Evolutionary conservation across 2,888 invertebrate genomes (phyloP).

Genomic region (Cataglyphis livida): DNA sequence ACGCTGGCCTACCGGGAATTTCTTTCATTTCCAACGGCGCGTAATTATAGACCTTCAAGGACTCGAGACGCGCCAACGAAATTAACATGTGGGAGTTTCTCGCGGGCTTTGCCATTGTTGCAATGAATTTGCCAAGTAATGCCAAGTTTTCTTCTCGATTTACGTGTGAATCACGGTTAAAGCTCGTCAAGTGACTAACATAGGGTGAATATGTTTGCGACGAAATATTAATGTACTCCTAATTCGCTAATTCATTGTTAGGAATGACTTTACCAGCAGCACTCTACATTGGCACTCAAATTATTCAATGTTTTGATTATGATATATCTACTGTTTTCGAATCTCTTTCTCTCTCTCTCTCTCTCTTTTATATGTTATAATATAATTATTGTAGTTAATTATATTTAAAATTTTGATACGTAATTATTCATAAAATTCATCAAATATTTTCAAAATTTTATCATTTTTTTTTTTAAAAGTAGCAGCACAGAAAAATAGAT

Average conservation of each 20-base stretch:
- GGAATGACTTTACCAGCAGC: not conserved
- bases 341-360: not conserved
- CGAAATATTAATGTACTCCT: slow-evolving; percentile 29
- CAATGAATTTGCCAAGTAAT: slow-evolving; percentile 18
- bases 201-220: slow-evolving; percentile 15
- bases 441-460: too few relatives aligned
- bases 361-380: not conserved
- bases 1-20: slow-evolving; percentile 46
- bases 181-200: slow-evolving; percentile 11
- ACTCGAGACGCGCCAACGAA: slow-evolving; percentile 53
- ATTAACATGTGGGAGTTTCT: slow-evolving; percentile 58
- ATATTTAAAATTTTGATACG: not conserved
- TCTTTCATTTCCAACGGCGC: slow-evolving; percentile 54
- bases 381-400: not conserved
- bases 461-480: too few relatives aligned
- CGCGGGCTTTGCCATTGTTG: slow-evolving; percentile 19
- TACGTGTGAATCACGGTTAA: not conserved
- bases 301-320: not conserved
- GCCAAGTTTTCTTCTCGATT: not conserved
- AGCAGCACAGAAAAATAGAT: not conserved
- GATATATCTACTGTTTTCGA: not conserved
- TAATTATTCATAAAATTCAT: too few relatives aligned
- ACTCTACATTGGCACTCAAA: not conserved
- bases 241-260: not conserved
- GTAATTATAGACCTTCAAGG: slow-evolving; percentile 69